phyloP scores from a whole-genome alignment of 2,113 vertebrate genomes.

The Neopipo cinnamomea region DNA sequence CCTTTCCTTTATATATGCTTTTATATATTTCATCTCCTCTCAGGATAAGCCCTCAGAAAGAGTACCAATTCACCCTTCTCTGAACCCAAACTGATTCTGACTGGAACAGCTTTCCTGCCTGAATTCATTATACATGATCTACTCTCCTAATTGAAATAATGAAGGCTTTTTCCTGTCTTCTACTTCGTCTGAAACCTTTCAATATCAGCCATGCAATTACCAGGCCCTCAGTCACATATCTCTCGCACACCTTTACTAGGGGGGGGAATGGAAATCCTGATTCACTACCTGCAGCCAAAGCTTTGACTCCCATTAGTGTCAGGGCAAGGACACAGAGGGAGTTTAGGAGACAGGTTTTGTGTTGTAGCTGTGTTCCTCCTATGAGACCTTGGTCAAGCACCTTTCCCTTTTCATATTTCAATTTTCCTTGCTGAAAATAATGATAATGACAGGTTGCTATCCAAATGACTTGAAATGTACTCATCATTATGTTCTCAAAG shows the following conservation, averaged over 20 bases:
- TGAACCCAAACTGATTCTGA: constrained; percentile 36
- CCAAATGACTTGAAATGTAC: background rate
- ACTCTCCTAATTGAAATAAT: constrained; percentile 55
- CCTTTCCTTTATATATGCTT: too few relatives aligned
- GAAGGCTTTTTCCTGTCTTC: background rate
- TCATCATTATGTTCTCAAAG: background rate
- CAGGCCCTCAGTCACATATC: background rate
- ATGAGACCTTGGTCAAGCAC: background rate
- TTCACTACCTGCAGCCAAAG: background rate
- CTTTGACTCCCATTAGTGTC: background rate
- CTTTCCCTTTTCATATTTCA: background rate
- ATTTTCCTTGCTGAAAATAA: background rate
- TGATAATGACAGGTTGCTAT: background rate
- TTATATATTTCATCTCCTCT: constrained; percentile 38
- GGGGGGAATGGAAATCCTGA: background rate
- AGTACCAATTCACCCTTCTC: constrained; percentile 8
- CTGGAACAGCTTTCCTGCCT: constrained; percentile 43
- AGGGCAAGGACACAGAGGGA: background rate
- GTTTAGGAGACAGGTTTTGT: background rate
- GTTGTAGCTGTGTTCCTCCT: background rate
- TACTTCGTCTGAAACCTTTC: background rate
- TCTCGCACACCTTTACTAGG: background rate
- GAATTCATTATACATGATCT: constrained; percentile 44
- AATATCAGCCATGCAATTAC: background rate
- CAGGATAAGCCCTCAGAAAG: background rate